A percentile compares a stretch with the other conserved stretches of the same genome.
phyloP scores from a whole-genome alignment of 2,888 invertebrate genomes.

The Brachycybe producta region DNA sequence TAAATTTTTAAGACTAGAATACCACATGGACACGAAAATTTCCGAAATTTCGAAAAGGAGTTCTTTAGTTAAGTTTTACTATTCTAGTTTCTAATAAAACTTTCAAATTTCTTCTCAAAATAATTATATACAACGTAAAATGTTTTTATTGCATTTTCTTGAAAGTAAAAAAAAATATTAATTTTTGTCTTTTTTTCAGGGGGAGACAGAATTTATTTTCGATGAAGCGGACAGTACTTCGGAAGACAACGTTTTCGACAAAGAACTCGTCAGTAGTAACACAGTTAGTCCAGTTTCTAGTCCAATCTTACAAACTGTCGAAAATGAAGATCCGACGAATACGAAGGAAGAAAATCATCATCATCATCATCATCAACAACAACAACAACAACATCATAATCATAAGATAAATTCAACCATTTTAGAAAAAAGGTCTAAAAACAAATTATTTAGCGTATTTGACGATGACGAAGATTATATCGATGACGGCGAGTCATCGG shows the following conservation, averaged over 20 bases:
- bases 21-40: too few relatives aligned
- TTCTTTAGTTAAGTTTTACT: too few relatives aligned
- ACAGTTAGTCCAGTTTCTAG: constrained; percentile 20
- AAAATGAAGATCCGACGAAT: not conserved
- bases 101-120: too few relatives aligned
- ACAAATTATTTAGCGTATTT: not conserved
- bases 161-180: too few relatives aligned
- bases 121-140: too few relatives aligned
- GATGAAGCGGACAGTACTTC: constrained; percentile 14
- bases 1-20: too few relatives aligned
- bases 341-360: not conserved
- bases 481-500: constrained; percentile 20
- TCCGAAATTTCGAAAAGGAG: too few relatives aligned
- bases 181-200: constrained; percentile 17
- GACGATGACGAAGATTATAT: constrained; percentile 21
- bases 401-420: not conserved
- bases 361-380: not conserved
- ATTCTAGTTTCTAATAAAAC: too few relatives aligned
- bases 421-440: not conserved
- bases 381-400: not conserved
- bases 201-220: constrained; percentile 20
- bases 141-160: too few relatives aligned
- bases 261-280: constrained; percentile 5
- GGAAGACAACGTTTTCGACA: constrained; percentile 14
- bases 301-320: constrained; percentile 4